These are phyloP conservation scores for mouse (Mus musculus) DNA, from an alignment of 2,113 vertebrate species.

Conservation along the genomic window GRCm39 chr1:183984001-183984500, in stretches of 20 bases:
- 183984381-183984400: background rate
- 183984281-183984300: background rate
- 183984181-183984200: slow-evolving; percentile 1
- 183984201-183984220: background rate
- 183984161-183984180: background rate
- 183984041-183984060: background rate
- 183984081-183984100: background rate
- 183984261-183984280: slow-evolving; percentile 1
- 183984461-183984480: background rate
- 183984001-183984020: background rate
- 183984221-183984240: background rate
- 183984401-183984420: slow-evolving; percentile 11
- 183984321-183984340: background rate
- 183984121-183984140: background rate
- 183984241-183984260: background rate
- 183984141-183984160: background rate
- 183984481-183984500: background rate
- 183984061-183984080: background rate
- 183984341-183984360: background rate
- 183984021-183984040: slow-evolving; percentile 36
- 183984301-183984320: background rate
- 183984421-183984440: background rate
- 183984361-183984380: background rate
- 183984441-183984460: background rate
- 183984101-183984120: background rate